Percentiles rank a stretch among this genome's conserved stretches.
These are phyloP conservation scores for Hipparchia semele DNA, from an alignment of 2,888 invertebrate species.

Conservation along the genomic window DNA sequence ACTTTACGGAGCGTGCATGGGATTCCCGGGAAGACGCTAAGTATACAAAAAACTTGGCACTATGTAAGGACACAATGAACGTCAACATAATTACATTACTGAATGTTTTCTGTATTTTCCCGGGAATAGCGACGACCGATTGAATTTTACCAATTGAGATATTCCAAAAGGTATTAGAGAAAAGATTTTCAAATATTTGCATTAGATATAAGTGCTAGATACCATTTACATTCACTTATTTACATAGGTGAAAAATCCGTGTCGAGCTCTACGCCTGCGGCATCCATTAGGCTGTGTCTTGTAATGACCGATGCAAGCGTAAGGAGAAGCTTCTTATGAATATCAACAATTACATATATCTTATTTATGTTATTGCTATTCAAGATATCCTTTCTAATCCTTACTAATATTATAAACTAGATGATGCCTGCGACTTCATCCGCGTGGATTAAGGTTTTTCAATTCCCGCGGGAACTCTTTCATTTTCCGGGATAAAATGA, in stretches of 20 bases:
- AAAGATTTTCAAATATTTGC: conserved; percentile 5
- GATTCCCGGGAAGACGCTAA: conserved; percentile 39
- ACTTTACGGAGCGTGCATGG: conserved; percentile 36
- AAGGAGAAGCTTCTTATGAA: not conserved
- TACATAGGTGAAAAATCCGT: not conserved
- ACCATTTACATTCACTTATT: not conserved
- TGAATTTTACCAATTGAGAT: conserved; percentile 25
- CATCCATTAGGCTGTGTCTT: not conserved
- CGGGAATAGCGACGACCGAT: conserved; percentile 32
- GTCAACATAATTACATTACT: conserved; percentile 39
- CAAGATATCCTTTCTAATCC: not conserved
- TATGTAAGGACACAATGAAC: conserved; percentile 42
- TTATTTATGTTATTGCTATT: not conserved
- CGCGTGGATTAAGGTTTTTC: too few relatives aligned
- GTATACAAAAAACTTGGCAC: conserved; percentile 38
- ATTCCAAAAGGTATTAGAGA: conserved; percentile 9
- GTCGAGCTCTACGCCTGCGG: not conserved
- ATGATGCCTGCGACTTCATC: too few relatives aligned
- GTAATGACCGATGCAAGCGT: not conserved
- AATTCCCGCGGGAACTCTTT: too few relatives aligned
- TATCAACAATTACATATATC: not conserved
- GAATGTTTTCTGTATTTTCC: conserved; percentile 33
- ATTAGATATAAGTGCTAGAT: not conserved
- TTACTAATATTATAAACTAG: not conserved
- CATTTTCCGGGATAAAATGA: too few relatives aligned